Evolutionary conservation across 2,797 vertebrate species (phyloP).

Genomic region (Pogonophryne albipinna): DNA sequence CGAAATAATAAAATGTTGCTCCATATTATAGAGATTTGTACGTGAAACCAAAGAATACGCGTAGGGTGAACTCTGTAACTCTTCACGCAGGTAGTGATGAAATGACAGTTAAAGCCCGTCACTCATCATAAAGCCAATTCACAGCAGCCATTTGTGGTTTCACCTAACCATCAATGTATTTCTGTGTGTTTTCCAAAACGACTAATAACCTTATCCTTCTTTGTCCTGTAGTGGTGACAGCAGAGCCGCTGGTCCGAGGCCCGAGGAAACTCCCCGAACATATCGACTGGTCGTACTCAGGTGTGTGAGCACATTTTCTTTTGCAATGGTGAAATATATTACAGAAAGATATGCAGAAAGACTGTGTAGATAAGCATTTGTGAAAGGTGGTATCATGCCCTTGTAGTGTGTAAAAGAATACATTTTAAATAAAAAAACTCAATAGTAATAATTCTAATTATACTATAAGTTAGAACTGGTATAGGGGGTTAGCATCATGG

Average conservation of each 20-base stretch:
- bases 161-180: not conserved
- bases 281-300: constrained; percentile 96
- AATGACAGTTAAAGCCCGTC: not conserved
- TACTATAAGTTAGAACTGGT: not conserved
- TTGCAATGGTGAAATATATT: too few species aligned
- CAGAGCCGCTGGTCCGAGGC: constrained; percentile 69
- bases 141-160: too few species aligned
- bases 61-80: too few species aligned
- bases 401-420: not conserved
- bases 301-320: constrained; percentile 71
- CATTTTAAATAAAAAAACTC: not conserved
- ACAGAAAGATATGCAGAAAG: too few species aligned
- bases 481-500: not conserved
- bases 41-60: too few species aligned
- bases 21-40: too few species aligned
- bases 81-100: not conserved
- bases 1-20: too few species aligned
- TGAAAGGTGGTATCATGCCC: not conserved
- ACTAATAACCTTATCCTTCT: constrained; percentile 25
- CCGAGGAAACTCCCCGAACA: constrained; percentile 90
- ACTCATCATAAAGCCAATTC: too few species aligned
- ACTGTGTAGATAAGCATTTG: not conserved
- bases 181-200: not conserved
- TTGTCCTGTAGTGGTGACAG: constrained; percentile 61
- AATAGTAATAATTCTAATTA: not conserved